Evolutionary conservation across 2,797 vertebrate species (phyloP).

Genomic region (Chelidonichthys spinosus): DNA sequence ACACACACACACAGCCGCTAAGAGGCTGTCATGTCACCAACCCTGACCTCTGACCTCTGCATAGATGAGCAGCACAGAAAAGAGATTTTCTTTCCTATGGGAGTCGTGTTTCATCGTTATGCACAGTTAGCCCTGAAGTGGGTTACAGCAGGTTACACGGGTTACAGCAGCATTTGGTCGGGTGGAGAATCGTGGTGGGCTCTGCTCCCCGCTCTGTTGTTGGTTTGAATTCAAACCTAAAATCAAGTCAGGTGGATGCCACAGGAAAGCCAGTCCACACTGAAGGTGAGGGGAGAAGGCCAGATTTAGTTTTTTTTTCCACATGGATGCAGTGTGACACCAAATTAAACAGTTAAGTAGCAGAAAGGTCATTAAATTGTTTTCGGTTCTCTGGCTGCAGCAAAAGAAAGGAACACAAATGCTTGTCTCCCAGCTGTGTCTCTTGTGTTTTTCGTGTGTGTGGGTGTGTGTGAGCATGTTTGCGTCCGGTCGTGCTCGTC

Average conservation of each 20-base stretch:
- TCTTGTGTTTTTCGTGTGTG: neutral
- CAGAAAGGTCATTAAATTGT: conserved; percentile 24
- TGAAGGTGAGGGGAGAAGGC: conserved; percentile 12
- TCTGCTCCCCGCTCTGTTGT: neutral
- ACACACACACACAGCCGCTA: neutral
- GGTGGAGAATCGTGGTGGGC: conserved; percentile 7
- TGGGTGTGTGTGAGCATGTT: conserved; percentile 14
- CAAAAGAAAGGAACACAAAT: conserved; percentile 37
- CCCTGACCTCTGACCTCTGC: conserved; percentile 43
- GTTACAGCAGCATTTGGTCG: conserved; percentile 26
- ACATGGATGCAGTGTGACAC: conserved; percentile 13
- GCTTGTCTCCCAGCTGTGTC: conserved; percentile 42
- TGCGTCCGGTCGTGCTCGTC: conserved; percentile 19
- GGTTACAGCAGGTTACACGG: conserved; percentile 26
- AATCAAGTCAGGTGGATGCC: conserved; percentile 2
- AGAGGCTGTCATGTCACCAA: conserved; percentile 29
- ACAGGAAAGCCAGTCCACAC: conserved; percentile 3
- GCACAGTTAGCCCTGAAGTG: conserved; percentile 21
- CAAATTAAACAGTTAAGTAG: conserved; percentile 9
- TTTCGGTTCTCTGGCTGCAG: conserved; percentile 20
- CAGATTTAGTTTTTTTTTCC: conserved; percentile 11
- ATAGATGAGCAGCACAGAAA: conserved; percentile 21
- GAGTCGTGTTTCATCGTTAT: conserved; percentile 42
- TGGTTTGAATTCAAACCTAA: conserved; percentile 5
- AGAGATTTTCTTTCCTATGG: conserved; percentile 25